These are phyloP conservation scores for Asbolus verrucosus DNA, from an alignment of 1,140 invertebrate species.

Conservation along the genomic window DNA sequence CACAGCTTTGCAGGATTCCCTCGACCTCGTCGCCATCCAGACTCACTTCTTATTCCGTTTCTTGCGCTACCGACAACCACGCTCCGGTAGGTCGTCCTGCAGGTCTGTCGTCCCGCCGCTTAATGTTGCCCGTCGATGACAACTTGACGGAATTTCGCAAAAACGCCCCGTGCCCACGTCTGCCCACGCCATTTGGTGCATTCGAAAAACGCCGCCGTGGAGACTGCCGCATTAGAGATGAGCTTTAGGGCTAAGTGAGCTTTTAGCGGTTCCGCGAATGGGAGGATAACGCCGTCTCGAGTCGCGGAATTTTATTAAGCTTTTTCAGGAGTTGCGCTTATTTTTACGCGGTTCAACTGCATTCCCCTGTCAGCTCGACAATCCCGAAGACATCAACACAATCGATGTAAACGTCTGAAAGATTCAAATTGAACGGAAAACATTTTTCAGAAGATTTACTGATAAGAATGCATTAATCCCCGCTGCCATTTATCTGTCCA, in stretches of 20 bases:
- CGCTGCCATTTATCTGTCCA: constrained; percentile 27
- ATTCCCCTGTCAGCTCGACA: constrained; percentile 18
- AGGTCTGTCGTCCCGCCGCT: constrained; percentile 1
- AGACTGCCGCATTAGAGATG: too few relatives aligned
- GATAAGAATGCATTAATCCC: constrained; percentile 29
- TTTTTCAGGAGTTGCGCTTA: background rate
- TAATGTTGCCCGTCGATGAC: constrained; percentile 14
- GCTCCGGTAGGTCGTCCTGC: constrained; percentile 41
- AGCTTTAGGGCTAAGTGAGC: too few relatives aligned
- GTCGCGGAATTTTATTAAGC: too few relatives aligned
- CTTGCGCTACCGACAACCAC: constrained; percentile 29
- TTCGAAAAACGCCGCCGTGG: too few relatives aligned
- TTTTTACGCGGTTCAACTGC: constrained; percentile 12
- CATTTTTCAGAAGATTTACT: constrained; percentile 21
- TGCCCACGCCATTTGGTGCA: too few relatives aligned
- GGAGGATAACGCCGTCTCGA: too few relatives aligned
- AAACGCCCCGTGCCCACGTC: background rate
- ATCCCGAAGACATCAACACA: constrained; percentile 8
- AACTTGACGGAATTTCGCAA: constrained; percentile 10
- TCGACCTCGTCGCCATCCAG: constrained; percentile 44
- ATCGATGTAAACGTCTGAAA: background rate
- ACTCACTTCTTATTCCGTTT: constrained; percentile 41
- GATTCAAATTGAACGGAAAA: constrained; percentile 25
- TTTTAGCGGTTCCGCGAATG: too few relatives aligned
- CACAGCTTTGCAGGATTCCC: constrained; percentile 45